These are phyloP conservation scores for Torymus auratus DNA, from an alignment of 2,888 invertebrate genomes.

Conservation along the genomic window DNA sequence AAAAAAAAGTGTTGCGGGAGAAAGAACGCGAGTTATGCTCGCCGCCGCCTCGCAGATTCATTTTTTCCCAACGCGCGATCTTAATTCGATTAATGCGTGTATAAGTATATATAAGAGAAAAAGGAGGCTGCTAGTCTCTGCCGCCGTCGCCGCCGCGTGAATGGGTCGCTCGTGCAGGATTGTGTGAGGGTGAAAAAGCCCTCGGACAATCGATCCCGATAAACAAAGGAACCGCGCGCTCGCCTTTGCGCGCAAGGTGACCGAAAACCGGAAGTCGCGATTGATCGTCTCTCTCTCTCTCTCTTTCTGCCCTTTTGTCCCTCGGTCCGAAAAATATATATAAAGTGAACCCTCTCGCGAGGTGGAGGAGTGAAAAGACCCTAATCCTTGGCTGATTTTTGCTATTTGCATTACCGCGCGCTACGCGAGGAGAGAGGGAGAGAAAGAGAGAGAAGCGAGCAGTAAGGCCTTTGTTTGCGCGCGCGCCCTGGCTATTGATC, in stretches of 20 bases:
- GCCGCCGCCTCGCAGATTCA: conserved; percentile 26
- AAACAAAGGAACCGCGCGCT: conserved; percentile 45
- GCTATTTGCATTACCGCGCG: conserved; percentile 72
- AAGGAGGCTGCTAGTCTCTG: not conserved
- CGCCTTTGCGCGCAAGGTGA: conserved; percentile 61
- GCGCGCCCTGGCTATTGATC: conserved; percentile 73
- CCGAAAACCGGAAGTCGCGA: conserved; percentile 67
- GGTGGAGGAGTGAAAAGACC: conserved; percentile 56
- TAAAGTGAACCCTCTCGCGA: conserved; percentile 27
- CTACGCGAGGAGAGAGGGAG: too few relatives aligned
- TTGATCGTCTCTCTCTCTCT: conserved; percentile 60
- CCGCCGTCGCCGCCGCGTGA: conserved; percentile 27
- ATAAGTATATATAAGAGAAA: not conserved
- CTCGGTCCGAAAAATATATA: conserved; percentile 21
- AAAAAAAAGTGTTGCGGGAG: conserved; percentile 31
- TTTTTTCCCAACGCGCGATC: conserved; percentile 51
- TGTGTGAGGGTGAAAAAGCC: conserved; percentile 53
- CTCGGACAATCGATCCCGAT: conserved; percentile 46
- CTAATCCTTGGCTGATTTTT: conserved; percentile 71
- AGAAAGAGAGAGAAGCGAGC: too few relatives aligned
- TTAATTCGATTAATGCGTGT: conserved; percentile 55
- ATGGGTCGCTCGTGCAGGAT: conserved; percentile 33
- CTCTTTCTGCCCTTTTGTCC: conserved; percentile 7
- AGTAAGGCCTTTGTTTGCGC: conserved; percentile 69
- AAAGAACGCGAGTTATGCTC: not conserved